Conservation (phyloP, 2,888 invertebrate genomes). For the Pterostichus niger region DNA sequence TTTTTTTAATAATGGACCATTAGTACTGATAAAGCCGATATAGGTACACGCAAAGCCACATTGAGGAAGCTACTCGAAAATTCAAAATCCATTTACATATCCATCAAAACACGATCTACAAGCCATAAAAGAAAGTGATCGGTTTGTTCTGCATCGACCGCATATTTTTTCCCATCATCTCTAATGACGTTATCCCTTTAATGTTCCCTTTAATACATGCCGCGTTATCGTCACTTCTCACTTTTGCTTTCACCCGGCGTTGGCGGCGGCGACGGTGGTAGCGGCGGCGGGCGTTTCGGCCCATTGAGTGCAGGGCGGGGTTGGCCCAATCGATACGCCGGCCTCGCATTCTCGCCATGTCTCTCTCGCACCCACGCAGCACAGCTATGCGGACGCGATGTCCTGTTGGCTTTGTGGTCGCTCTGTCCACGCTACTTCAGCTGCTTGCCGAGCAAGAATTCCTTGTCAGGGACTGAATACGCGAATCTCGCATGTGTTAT, state of each 20-base stretch:
- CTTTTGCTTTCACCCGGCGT: slow-evolving; percentile 70
- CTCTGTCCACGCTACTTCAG: slow-evolving; percentile 3
- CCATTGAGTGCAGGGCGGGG: slow-evolving; percentile 64
- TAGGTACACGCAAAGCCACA: slow-evolving; percentile 25
- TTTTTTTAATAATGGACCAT: slow-evolving; percentile 2
- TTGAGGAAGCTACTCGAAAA: slow-evolving; percentile 55
- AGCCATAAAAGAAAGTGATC: slow-evolving; percentile 63
- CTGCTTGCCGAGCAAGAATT: not conserved
- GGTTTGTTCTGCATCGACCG: slow-evolving; percentile 61
- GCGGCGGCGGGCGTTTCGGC: slow-evolving; percentile 53
- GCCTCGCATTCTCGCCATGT: not conserved
- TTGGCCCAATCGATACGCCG: slow-evolving; percentile 61
- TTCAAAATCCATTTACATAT: slow-evolving; percentile 62
- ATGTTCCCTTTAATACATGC: slow-evolving; percentile 70
- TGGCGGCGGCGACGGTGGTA: slow-evolving; percentile 8
- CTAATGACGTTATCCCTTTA: slow-evolving; percentile 71
- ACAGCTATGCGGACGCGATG: not conserved
- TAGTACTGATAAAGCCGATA: slow-evolving; percentile 24
- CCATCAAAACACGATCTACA: slow-evolving; percentile 64
- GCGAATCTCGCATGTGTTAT: slow-evolving; percentile 15
- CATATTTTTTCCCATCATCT: slow-evolving; percentile 65
- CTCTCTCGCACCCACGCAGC: not conserved
- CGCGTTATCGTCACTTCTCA: slow-evolving; percentile 71
- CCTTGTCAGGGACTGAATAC: not conserved
- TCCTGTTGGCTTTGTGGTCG: slow-evolving; percentile 38